Percentiles rank a stretch among this genome's conserved stretches.
Evolutionary conservation across 2,797 vertebrate species (phyloP).

Genomic region (Zalophus californianus): DNA sequence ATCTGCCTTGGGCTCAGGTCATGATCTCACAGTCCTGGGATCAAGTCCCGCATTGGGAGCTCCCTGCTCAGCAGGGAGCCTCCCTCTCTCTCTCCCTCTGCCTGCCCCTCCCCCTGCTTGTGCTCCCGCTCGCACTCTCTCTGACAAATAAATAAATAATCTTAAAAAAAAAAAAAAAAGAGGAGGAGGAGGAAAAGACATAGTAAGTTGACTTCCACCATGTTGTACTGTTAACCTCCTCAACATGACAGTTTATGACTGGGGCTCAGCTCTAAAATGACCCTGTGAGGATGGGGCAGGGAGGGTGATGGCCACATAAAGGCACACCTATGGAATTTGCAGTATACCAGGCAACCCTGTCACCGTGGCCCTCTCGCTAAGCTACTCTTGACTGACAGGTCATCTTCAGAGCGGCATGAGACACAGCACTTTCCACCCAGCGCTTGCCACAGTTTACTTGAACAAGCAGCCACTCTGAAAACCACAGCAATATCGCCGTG

Average conservation of each 20-base stretch:
- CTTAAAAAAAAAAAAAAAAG: too few species aligned
- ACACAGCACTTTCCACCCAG: neutral
- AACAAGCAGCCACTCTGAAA: slow-evolving; percentile 75
- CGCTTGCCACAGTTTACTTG: slow-evolving; percentile 63
- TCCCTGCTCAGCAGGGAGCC: too few species aligned
- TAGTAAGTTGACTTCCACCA: neutral
- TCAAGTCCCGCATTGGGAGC: too few species aligned
- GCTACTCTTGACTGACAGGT: neutral
- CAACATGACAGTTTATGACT: neutral
- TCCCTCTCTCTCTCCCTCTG: too few species aligned
- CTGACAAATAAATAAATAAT: too few species aligned
- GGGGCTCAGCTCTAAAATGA: neutral
- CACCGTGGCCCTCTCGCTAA: rapidly evolving
- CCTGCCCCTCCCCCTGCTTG: too few species aligned
- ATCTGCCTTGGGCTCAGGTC: too few species aligned
- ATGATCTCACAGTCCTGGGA: too few species aligned
- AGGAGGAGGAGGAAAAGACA: neutral
- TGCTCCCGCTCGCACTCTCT: too few species aligned
- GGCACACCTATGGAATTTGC: neutral
- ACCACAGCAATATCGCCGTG: slow-evolving; percentile 79
- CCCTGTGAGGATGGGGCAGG: neutral
- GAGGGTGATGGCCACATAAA: neutral
- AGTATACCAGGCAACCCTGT: neutral
- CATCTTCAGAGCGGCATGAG: neutral
- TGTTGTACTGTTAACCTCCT: neutral